Percentiles rank a stretch among this genome's conserved stretches.
These are phyloP conservation scores for Ranitomeya variabilis DNA, from an alignment of 2,113 vertebrate genomes.

Conservation along the genomic window DNA sequence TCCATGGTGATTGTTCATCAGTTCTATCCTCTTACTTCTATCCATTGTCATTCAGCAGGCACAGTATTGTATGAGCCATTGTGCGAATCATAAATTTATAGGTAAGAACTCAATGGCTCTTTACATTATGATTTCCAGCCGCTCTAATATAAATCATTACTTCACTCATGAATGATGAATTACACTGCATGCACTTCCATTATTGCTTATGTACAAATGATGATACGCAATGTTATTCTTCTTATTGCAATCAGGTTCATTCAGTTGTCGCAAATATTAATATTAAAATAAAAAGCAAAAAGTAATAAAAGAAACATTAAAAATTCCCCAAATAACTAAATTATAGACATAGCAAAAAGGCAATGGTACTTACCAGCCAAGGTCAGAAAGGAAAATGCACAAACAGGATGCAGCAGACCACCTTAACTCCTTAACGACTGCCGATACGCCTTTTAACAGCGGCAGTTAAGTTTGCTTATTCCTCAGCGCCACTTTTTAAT, in stretches of 20 bases:
- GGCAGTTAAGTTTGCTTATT: too few species aligned
- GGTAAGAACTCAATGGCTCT: slow-evolving; percentile 1
- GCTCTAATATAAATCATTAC: slow-evolving; percentile 19
- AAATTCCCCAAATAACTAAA: too few species aligned
- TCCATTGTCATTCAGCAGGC: background rate
- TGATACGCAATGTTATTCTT: background rate
- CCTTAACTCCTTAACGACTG: background rate
- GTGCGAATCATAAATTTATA: background rate
- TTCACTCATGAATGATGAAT: background rate
- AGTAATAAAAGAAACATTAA: too few species aligned
- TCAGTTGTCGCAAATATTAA: background rate
- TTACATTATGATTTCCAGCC: background rate
- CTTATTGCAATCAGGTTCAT: background rate
- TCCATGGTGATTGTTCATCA: background rate
- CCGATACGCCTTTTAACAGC: too few species aligned
- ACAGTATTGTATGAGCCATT: background rate
- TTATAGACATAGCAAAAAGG: too few species aligned
- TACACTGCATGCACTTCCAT: background rate
- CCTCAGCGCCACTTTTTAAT: too few species aligned
- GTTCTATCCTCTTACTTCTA: background rate
- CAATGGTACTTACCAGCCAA: too few species aligned
- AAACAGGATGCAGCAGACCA: background rate
- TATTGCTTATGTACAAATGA: background rate
- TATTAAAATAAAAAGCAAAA: background rate
- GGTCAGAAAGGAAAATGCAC: background rate